Evolutionary conservation across 2,888 invertebrate genomes (phyloP).

Genomic region (Pammene fasciana): DNA sequence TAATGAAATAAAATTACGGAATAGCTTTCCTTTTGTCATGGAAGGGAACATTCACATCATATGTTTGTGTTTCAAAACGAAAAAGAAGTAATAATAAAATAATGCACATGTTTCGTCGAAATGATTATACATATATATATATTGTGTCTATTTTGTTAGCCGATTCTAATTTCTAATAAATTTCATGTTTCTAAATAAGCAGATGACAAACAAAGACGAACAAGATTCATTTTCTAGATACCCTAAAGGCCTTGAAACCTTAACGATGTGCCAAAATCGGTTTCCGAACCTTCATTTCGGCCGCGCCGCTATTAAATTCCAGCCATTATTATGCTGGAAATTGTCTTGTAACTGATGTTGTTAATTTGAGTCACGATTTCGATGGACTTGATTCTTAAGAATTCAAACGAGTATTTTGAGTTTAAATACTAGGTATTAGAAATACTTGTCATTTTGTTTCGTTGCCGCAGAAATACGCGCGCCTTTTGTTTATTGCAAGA

Average conservation of each 20-base stretch:
- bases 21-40: too few species aligned
- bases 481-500: conserved; percentile 14
- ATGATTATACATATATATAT: too few species aligned
- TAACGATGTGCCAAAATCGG: conserved; percentile 30
- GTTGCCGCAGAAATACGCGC: neutral
- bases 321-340: conserved; percentile 43
- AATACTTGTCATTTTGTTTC: conserved; percentile 6
- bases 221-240: conserved; percentile 29
- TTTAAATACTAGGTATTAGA: conserved; percentile 12
- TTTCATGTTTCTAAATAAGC: conserved; percentile 5
- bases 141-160: neutral
- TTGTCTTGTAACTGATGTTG: conserved; percentile 48
- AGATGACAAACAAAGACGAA: conserved; percentile 17
- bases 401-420: conserved; percentile 4
- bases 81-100: too few species aligned
- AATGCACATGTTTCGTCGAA: too few species aligned
- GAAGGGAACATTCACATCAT: too few species aligned
- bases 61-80: too few species aligned
- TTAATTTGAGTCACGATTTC: conserved; percentile 47
- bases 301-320: conserved; percentile 27
- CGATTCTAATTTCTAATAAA: neutral
- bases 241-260: conserved; percentile 27
- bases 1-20: too few species aligned
- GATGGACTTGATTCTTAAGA: conserved; percentile 46
- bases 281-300: conserved; percentile 26